phyloP scores from a whole-genome alignment of 2,797 vertebrate genomes.

The Hemitrygon akajei region DNA sequence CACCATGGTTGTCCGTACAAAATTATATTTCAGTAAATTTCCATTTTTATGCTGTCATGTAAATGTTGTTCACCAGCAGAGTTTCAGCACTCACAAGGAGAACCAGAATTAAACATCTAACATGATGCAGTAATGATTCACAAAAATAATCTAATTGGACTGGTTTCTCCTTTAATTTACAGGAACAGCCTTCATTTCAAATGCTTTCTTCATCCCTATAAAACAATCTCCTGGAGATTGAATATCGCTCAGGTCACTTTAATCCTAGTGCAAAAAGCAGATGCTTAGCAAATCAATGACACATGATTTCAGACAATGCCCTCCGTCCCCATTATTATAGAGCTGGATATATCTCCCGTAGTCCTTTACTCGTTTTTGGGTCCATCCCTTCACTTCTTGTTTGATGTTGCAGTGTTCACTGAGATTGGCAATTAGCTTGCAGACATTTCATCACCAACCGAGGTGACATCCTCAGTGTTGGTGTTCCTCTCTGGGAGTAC shows the following conservation, averaged over 20 bases:
- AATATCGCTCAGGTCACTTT: background rate
- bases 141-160: background rate
- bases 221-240: background rate
- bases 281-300: background rate
- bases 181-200: background rate
- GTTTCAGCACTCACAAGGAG: background rate
- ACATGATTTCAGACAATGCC: background rate
- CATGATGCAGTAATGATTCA: background rate
- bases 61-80: background rate
- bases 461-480: no score
- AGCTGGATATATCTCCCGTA: background rate
- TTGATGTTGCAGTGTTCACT: background rate
- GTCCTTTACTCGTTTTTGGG: background rate
- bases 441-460: no score
- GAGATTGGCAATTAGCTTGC: no score
- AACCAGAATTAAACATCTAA: background rate
- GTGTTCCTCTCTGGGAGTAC: no score
- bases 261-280: constrained; percentile 4
- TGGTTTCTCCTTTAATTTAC: background rate
- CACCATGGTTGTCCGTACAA: no score
- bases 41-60: background rate
- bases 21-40: no score
- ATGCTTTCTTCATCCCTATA: background rate
- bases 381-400: no score
- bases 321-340: background rate